Percentiles rank a stretch among this genome's conserved stretches.
phyloP scores from a whole-genome alignment of 1,140 invertebrate genomes.

The Dicyema japonicum region DNA sequence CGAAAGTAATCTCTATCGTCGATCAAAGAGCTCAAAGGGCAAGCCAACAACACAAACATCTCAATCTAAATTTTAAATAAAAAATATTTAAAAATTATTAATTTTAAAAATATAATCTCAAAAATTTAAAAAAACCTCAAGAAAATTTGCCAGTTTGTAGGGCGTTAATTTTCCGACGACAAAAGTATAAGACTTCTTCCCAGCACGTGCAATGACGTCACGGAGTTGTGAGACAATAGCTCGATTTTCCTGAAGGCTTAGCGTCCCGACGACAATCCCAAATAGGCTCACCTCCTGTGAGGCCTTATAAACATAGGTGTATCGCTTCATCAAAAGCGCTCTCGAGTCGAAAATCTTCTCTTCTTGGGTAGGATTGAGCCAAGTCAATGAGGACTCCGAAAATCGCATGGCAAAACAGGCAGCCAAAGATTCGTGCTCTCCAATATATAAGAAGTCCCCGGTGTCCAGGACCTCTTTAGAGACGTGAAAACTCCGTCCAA shows the following conservation, averaged over 20 bases:
- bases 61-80: too few species aligned
- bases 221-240: constrained; percentile 40
- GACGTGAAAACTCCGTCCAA: too few species aligned
- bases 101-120: too few species aligned
- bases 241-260: constrained; percentile 45
- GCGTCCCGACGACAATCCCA: constrained; percentile 51
- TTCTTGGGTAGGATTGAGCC: too few species aligned
- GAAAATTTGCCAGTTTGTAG: constrained; percentile 61
- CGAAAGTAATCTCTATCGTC: constrained; percentile 55
- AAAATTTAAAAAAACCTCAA: too few species aligned
- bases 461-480: too few species aligned
- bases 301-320: constrained; percentile 47
- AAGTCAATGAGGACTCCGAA: too few species aligned
- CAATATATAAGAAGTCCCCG: too few species aligned
- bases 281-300: constrained; percentile 50
- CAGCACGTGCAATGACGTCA: constrained; percentile 31
- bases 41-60: constrained; percentile 52
- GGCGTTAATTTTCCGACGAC: constrained; percentile 61
- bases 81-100: too few species aligned
- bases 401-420: too few species aligned
- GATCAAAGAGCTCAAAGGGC: constrained; percentile 45
- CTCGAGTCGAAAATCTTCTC: constrained; percentile 7
- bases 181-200: constrained; percentile 55
- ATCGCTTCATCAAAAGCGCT: constrained; percentile 32
- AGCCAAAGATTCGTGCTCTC: too few species aligned